phyloP scores from a whole-genome alignment of 2,888 invertebrate species.

The Euzophera pinguis region DNA sequence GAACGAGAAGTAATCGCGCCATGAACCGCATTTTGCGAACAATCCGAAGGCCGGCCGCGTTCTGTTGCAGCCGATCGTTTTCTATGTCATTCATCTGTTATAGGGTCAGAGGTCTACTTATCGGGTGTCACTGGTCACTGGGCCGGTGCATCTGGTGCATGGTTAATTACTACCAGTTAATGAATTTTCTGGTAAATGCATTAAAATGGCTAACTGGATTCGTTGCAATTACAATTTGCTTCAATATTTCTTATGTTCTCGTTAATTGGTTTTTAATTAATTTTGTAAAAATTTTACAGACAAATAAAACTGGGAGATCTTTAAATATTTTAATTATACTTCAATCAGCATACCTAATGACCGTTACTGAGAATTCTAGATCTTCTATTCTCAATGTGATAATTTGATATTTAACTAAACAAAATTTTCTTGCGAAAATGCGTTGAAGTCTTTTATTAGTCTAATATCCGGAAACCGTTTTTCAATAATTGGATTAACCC shows the following conservation, averaged over 20 bases:
- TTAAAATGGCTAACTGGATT: constrained; percentile 19
- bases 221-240: background rate
- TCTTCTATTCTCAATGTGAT: background rate
- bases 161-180: constrained; percentile 22
- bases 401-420: background rate
- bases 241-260: background rate
- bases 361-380: too few species aligned
- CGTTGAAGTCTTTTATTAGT: constrained; percentile 70
- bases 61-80: constrained; percentile 46
- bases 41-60: constrained; percentile 54
- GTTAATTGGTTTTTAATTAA: background rate
- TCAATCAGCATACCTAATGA: too few species aligned
- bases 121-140: constrained; percentile 21
- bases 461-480: constrained; percentile 16
- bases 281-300: background rate
- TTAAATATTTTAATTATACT: background rate
- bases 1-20: constrained; percentile 53
- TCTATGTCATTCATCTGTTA: constrained; percentile 45
- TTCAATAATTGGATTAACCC: constrained; percentile 17
- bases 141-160: constrained; percentile 27
- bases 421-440: constrained; percentile 31
- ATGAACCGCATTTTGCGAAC: constrained; percentile 54
- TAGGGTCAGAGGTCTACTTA: constrained; percentile 35
- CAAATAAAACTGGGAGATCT: background rate
- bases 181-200: constrained; percentile 21